Conservation (phyloP, 2,113 vertebrate genomes). For the Brienomyrus longianalis region DNA sequence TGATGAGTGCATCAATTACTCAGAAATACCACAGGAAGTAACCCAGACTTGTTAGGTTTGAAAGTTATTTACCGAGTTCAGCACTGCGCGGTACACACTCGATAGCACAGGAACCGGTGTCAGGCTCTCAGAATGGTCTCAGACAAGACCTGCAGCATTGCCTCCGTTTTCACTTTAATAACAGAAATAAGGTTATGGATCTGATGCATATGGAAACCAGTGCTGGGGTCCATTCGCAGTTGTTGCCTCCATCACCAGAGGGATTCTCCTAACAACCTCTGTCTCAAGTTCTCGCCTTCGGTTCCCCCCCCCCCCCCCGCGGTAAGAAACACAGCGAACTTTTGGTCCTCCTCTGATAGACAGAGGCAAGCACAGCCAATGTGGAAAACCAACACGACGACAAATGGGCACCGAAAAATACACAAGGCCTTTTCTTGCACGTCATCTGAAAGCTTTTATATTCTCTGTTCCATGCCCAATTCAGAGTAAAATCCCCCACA, state of each 20-base stretch:
- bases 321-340: background rate
- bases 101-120: background rate
- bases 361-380: background rate
- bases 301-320: background rate
- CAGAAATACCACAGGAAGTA: constrained; percentile 5
- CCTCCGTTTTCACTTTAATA: background rate
- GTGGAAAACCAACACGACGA: background rate
- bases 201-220: background rate
- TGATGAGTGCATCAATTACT: constrained; percentile 33
- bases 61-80: background rate
- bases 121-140: background rate
- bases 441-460: background rate
- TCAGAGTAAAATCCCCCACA: background rate
- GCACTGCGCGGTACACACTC: background rate
- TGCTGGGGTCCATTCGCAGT: background rate
- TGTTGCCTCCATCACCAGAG: background rate
- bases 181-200: background rate
- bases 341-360: background rate
- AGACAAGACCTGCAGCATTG: background rate
- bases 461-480: background rate
- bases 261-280: background rate
- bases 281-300: background rate
- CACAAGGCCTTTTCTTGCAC: background rate
- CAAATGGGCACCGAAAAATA: background rate
- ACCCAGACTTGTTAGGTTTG: background rate